Evolutionary conservation across 2,113 vertebrate species (phyloP).

Genomic region (Caretta caretta): DNA sequence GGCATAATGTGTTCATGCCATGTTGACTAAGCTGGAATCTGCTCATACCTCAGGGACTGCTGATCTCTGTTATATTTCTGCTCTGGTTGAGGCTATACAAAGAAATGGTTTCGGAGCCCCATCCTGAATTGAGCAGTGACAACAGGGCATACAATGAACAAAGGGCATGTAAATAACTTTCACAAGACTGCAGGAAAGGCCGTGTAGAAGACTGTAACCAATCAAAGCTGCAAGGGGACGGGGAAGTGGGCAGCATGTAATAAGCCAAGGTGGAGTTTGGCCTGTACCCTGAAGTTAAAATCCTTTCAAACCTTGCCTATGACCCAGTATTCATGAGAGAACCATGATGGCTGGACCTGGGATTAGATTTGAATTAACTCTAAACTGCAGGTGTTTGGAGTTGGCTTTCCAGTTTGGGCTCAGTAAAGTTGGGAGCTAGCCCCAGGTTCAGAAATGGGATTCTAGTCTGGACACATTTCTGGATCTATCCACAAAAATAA

Average conservation of each 20-base stretch:
- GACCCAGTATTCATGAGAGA: not conserved
- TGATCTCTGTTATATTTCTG: conserved; percentile 62
- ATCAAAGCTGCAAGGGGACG: no score
- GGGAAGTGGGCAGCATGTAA: no score
- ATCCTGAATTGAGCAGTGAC: conserved; percentile 52
- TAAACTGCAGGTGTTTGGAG: not conserved
- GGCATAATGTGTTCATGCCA: not conserved
- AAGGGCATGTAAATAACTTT: conserved; percentile 6
- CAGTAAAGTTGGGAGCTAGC: not conserved
- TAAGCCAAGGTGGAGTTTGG: no score
- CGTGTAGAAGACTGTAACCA: no score
- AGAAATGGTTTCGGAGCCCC: conserved; percentile 30
- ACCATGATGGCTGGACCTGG: not conserved
- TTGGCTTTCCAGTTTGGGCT: not conserved
- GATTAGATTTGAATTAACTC: not conserved
- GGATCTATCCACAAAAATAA: not conserved
- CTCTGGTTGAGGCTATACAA: conserved; percentile 48
- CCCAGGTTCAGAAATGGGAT: not conserved
- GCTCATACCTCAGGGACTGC: not conserved
- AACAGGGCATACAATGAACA: conserved; percentile 36
- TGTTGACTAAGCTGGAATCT: not conserved
- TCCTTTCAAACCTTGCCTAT: no score
- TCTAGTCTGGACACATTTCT: not conserved
- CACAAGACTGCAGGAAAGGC: no score
- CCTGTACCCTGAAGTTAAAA: no score